Evolutionary conservation across 2,888 invertebrate species (phyloP).

Genomic region (Synanthedon formicaeformis): DNA sequence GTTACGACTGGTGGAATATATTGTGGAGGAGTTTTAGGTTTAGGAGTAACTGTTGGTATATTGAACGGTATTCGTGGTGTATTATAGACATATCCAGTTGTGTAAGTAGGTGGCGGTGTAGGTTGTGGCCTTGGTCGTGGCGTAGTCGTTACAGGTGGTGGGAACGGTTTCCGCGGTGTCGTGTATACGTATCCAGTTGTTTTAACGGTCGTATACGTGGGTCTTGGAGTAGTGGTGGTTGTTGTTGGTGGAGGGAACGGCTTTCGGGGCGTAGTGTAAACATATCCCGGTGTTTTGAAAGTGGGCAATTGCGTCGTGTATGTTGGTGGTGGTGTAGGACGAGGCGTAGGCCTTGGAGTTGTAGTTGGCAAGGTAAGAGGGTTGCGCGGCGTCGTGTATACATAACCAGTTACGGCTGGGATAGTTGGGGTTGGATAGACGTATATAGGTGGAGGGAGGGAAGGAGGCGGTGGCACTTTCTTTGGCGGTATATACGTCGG

Average conservation of each 20-base stretch:
- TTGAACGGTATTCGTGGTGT: conserved; percentile 19
- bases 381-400: background rate
- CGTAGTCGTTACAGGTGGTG: conserved; percentile 1
- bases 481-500: background rate
- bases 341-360: conserved; percentile 4
- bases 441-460: background rate
- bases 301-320: conserved; percentile 4
- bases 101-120: conserved; percentile 4
- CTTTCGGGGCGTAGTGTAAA: background rate
- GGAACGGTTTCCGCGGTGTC: conserved; percentile 1
- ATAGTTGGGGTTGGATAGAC: background rate
- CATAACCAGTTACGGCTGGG: background rate
- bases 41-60: conserved; percentile 13
- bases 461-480: background rate
- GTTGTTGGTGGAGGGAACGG: background rate
- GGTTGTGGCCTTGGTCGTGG: conserved; percentile 1
- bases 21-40: conserved; percentile 13
- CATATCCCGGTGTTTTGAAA: background rate
- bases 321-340: conserved; percentile 6
- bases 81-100: conserved; percentile 17
- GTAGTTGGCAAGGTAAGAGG: background rate
- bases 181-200: background rate
- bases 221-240: conserved; percentile 1
- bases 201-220: conserved; percentile 3
- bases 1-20: conserved; percentile 1